A percentile compares a stretch with the other conserved stretches of the same genome.
phyloP scores from a whole-genome alignment of 2,888 invertebrate species.

The Eristalis pertinax region DNA sequence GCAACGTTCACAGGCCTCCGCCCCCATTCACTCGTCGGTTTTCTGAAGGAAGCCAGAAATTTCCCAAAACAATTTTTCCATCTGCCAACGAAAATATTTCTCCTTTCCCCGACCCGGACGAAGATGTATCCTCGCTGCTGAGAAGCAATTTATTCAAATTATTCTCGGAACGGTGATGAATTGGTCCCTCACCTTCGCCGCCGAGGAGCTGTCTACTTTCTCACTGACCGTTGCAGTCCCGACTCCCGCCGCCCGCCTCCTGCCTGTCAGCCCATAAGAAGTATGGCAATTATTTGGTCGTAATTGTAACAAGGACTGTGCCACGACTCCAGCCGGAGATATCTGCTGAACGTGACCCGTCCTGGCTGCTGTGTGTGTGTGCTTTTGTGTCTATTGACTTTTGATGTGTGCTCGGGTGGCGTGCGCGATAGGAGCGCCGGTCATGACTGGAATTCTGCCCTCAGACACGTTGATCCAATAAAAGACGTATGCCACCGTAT shows the following conservation, averaged over 20 bases:
- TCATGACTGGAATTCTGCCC: neutral
- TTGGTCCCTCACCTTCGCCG: neutral
- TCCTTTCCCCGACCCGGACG: neutral
- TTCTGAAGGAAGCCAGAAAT: neutral
- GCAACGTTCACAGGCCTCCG: neutral
- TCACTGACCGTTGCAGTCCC: no score
- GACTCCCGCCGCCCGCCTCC: neutral
- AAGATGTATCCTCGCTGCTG: neutral
- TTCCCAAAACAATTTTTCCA: neutral
- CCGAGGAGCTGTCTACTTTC: neutral
- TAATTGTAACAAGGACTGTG: neutral
- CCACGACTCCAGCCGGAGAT: neutral
- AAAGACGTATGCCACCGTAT: slow-evolving; percentile 37
- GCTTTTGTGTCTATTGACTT: neutral
- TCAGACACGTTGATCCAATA: slow-evolving; percentile 39
- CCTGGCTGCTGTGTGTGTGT: neutral
- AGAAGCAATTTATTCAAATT: neutral
- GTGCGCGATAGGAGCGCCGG: neutral
- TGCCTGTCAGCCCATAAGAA: neutral
- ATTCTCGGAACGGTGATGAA: neutral
- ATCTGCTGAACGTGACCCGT: neutral
- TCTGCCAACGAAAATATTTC: neutral
- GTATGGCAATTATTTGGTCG: neutral
- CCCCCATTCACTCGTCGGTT: no score
- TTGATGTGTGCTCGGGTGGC: neutral